phyloP scores from a whole-genome alignment of 2,888 invertebrate species.

The Linnaemya tessellans region DNA sequence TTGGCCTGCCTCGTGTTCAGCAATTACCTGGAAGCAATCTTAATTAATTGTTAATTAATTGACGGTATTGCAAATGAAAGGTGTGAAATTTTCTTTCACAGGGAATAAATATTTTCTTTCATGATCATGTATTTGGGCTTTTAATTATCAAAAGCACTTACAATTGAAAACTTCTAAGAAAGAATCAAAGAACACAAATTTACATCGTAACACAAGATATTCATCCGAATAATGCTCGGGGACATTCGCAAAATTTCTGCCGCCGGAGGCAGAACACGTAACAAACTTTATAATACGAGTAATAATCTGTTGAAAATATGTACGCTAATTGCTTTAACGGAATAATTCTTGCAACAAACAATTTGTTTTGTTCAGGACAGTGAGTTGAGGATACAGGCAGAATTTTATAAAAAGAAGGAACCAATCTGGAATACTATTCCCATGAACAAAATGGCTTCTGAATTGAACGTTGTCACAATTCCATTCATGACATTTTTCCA shows the following conservation, averaged over 20 bases:
- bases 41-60: conserved; percentile 67
- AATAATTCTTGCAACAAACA: no score
- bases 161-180: conserved; percentile 28
- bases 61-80: conserved; percentile 53
- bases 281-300: no score
- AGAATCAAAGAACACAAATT: background rate
- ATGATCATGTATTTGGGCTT: conserved; percentile 2
- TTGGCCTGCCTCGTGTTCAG: background rate
- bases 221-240: background rate
- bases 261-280: no score
- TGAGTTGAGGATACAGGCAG: no score
- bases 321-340: no score
- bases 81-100: conserved; percentile 31
- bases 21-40: conserved; percentile 29
- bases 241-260: background rate
- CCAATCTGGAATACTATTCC: no score
- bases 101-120: background rate
- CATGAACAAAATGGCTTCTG: no score
- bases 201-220: background rate
- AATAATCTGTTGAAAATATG: no score
- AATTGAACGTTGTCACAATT: no score
- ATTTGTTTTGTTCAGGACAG: no score
- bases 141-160: background rate
- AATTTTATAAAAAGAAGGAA: no score
- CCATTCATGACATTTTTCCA: no score